Conservation (phyloP, 2,888 invertebrate genomes). For the Polymixis lichenea region DNA sequence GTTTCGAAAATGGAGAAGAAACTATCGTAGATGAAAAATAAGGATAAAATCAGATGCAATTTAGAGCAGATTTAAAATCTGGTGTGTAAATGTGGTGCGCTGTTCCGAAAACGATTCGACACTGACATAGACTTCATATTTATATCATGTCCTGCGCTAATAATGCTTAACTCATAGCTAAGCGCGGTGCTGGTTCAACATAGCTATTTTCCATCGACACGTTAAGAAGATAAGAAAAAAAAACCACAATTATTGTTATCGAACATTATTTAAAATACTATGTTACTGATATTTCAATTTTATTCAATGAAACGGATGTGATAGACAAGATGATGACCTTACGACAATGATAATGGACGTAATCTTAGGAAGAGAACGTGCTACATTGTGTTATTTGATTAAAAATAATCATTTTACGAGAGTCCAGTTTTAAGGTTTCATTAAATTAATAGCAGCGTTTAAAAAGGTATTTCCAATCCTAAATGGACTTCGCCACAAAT, state of each 20-base stretch:
- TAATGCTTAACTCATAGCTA: background rate
- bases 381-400: constrained; percentile 15
- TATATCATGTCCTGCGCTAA: background rate
- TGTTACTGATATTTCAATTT: too few relatives aligned
- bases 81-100: too few relatives aligned
- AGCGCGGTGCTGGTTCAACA: background rate
- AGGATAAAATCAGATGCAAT: background rate
- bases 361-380: constrained; percentile 11
- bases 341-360: constrained; percentile 21
- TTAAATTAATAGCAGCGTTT: background rate
- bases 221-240: background rate
- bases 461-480: background rate
- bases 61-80: too few relatives aligned
- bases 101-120: too few relatives aligned
- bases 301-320: constrained; percentile 47
- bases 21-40: background rate
- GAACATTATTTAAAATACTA: background rate
- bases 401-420: background rate
- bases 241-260: background rate
- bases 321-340: constrained; percentile 43
- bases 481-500: background rate
- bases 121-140: too few relatives aligned
- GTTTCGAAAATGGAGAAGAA: constrained; percentile 1
- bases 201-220: background rate
- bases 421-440: background rate